A percentile compares a stretch with the other conserved stretches of the same genome.
These are phyloP conservation scores for Monopterus albus DNA, from an alignment of 2,113 vertebrate species.

Conservation along the genomic window DNA sequence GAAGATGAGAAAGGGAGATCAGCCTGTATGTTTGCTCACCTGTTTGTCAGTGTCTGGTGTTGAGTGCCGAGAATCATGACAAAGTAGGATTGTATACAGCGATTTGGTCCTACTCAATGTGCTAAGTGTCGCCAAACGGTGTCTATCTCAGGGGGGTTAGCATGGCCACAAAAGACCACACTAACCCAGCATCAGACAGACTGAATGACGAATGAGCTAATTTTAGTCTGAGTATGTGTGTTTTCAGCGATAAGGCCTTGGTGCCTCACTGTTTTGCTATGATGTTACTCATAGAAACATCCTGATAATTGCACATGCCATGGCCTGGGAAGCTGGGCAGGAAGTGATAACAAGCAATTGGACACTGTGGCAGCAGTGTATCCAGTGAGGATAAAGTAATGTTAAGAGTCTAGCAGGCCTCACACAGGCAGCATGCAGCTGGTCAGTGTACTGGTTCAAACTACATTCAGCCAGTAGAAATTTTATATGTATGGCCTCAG, in stretches of 20 bases:
- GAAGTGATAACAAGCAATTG: constrained; percentile 70
- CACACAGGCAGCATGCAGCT: neutral
- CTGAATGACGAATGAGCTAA: constrained; percentile 56
- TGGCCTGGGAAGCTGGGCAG: constrained; percentile 48
- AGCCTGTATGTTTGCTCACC: constrained; percentile 37
- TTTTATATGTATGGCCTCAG: neutral
- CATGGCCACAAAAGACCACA: constrained; percentile 38
- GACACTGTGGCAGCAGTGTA: constrained; percentile 24
- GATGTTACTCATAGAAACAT: constrained; percentile 52
- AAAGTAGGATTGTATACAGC: constrained; percentile 4
- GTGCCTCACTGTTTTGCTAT: constrained; percentile 51
- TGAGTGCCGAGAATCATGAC: neutral
- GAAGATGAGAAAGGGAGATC: constrained; percentile 26
- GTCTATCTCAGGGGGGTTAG: constrained; percentile 6
- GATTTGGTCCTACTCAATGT: neutral
- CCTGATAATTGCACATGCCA: constrained; percentile 52
- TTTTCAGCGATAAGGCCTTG: constrained; percentile 67
- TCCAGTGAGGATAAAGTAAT: constrained; percentile 28
- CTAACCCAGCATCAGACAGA: constrained; percentile 46
- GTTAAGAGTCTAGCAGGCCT: constrained; percentile 14
- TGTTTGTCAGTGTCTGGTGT: neutral
- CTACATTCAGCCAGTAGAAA: neutral
- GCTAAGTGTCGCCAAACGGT: constrained; percentile 1
- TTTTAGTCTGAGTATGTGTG: constrained; percentile 45
- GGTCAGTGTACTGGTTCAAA: neutral